Percentiles rank a stretch among this genome's conserved stretches.
Conservation (phyloP, 1,140 invertebrate species). For the Adelges cooleyi region DNA sequence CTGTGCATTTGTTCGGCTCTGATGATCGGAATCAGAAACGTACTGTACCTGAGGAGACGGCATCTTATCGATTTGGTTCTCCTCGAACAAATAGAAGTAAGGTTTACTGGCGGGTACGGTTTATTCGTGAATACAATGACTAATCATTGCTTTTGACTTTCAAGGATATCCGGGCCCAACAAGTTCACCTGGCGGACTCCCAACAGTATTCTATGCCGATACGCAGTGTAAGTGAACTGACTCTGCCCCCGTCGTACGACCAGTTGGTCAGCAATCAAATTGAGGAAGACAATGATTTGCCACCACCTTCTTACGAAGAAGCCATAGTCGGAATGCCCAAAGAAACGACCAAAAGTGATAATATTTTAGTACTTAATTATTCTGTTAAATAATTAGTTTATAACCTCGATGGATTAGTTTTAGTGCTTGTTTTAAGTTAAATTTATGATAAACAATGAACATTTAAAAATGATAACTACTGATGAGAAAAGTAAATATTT, state of each 20-base stretch:
- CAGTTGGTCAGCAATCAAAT: slow-evolving; percentile 38
- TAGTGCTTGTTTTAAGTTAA: too few relatives aligned
- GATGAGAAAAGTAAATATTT: too few relatives aligned
- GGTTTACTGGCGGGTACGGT: slow-evolving; percentile 41
- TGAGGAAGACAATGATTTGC: slow-evolving; percentile 5
- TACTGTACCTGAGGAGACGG: slow-evolving; percentile 52
- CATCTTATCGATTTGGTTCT: slow-evolving; percentile 53
- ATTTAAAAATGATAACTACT: too few relatives aligned
- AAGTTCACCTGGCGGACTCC: neutral
- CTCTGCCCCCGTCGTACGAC: slow-evolving; percentile 48
- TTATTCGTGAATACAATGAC: too few relatives aligned
- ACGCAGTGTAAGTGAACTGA: slow-evolving; percentile 40
- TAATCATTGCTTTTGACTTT: too few relatives aligned
- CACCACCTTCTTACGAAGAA: slow-evolving; percentile 48
- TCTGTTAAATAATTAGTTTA: slow-evolving; percentile 18
- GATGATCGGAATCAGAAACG: slow-evolving; percentile 55
- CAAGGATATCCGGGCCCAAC: neutral
- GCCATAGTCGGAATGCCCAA: slow-evolving; percentile 46
- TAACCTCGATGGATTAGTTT: too few relatives aligned
- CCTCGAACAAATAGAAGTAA: slow-evolving; percentile 48
- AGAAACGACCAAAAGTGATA: slow-evolving; percentile 38
- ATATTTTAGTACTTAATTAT: slow-evolving; percentile 7
- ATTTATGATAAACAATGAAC: too few relatives aligned
- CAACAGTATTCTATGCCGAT: slow-evolving; percentile 29
- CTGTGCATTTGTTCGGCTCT: slow-evolving; percentile 56